Base-by-base conservation (phyloP, 2,888 invertebrate genomes). In the Cataglyphis rosenhaueri region DNA sequence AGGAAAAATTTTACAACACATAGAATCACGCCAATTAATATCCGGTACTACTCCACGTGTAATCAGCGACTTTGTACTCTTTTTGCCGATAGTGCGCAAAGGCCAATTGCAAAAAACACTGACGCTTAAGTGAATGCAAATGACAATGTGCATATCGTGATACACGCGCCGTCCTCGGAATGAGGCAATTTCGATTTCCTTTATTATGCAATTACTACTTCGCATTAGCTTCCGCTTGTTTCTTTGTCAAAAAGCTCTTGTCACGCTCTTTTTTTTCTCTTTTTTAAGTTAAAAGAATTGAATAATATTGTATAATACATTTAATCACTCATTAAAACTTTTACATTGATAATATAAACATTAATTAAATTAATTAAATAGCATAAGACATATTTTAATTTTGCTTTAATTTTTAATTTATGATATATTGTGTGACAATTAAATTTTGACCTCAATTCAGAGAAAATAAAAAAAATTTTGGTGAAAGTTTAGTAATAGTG, bases 31-130 rank as follows among this genome's bases (percentile, higher is more conserved):
- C 59, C 59, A 41, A 79, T 79, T 79, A 79, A 70, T 79, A 79
- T 79, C 59, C 59, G 35, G 78, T 71, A 32, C 4, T 32, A 79
- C 32, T 71, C 25, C 32, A 61, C 44, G 55, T 66, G 57, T 57
- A 76, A 38, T 75, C 66, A 41, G 44, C 25, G 71, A 79, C 78
- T 79, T 79, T 79, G 59, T 71, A 71, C 71, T 79, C 78, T 79
- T 59, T 25, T 79, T 71, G 44, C 21, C 32, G 59, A 18, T 78
- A 78, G 59, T 70, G 57, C 35, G 44, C 48, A 48, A 71, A 76
- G 25, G 78, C 44, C 25, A 25, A 3, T 32, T 48, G 78, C 25
- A 79, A 79, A 79, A 79, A 79, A 71, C 78, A 59, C 21, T 12
- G 59, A 35, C 44, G 59, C 32, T 79, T 59, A 71, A 61, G 71